A percentile compares a stretch with the other conserved stretches of the same genome.
Conservation (phyloP, 2,888 invertebrate genomes). For the Drosophila fungiperda region DNA sequence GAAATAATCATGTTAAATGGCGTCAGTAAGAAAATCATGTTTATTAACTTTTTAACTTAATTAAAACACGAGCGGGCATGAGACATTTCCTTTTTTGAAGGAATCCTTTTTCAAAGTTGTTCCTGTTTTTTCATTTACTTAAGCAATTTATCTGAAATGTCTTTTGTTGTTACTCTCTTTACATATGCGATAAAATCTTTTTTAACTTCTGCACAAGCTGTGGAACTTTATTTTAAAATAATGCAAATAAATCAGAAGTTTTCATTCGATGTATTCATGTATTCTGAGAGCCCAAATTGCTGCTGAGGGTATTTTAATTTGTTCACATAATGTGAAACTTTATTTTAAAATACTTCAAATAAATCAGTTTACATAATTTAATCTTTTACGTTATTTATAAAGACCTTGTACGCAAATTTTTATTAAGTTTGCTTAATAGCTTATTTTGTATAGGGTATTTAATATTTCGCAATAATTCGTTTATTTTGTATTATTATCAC, state of each 20-base stretch:
- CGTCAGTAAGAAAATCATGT: slow-evolving; percentile 64
- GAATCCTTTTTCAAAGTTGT: background rate
- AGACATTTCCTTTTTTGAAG: slow-evolving; percentile 31
- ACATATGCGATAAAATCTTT: background rate
- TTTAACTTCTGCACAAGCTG: too few species aligned
- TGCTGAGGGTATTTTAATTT: background rate
- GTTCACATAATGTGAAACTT: background rate
- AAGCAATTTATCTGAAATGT: background rate
- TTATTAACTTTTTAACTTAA: slow-evolving; percentile 77
- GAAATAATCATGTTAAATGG: slow-evolving; percentile 74
- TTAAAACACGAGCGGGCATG: slow-evolving; percentile 30
- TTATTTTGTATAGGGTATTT: slow-evolving; percentile 4
- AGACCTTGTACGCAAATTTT: background rate
- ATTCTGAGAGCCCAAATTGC: background rate
- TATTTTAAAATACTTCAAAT: background rate
- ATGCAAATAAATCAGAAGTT: too few species aligned
- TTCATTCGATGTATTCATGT: too few species aligned
- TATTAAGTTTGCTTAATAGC: background rate
- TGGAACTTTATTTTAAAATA: too few species aligned
- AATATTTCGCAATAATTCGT: background rate
- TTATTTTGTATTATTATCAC: slow-evolving; percentile 8
- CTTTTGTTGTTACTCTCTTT: background rate
- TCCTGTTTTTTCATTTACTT: background rate
- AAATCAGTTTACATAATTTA: background rate
- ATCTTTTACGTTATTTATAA: background rate